Evolutionary conservation across 2,888 invertebrate genomes (phyloP).

Genomic region (Adineta ricciae): DNA sequence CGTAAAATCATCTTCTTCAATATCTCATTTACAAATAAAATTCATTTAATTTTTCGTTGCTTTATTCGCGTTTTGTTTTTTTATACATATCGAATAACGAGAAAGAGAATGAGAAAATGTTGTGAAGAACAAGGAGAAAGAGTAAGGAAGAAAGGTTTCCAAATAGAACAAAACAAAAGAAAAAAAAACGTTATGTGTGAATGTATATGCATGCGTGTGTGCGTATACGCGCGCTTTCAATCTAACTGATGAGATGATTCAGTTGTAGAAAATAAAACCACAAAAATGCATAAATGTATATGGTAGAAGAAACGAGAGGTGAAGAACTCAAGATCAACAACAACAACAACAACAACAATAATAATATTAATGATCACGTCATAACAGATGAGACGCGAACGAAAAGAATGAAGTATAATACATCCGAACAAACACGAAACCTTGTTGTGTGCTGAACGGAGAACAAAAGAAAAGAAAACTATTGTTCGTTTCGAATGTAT

Average conservation of each 20-base stretch:
- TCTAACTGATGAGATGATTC: background rate
- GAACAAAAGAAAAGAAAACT: background rate
- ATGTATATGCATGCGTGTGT: background rate
- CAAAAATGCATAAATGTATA: background rate
- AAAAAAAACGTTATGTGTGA: background rate
- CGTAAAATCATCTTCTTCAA: background rate
- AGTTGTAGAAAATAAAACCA: background rate
- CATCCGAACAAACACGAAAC: background rate
- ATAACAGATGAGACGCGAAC: background rate
- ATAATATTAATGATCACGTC: background rate
- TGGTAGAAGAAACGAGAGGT: background rate
- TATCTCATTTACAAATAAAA: background rate
- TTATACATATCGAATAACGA: conserved; percentile 10
- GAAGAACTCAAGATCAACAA: background rate
- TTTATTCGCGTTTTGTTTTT: conserved; percentile 10
- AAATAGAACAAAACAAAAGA: background rate
- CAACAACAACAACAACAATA: background rate
- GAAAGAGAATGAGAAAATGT: background rate
- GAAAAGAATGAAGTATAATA: background rate
- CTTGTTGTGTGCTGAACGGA: background rate
- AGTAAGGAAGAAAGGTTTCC: background rate
- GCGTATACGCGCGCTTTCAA: background rate
- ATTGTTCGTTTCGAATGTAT: background rate
- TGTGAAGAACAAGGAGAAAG: conserved; percentile 1
- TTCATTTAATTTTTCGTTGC: background rate